Evolutionary conservation across 2,888 invertebrate species (phyloP), one percentile per base, ranked within the genome.

Genomic region (Nemurella pictetii): DNA sequence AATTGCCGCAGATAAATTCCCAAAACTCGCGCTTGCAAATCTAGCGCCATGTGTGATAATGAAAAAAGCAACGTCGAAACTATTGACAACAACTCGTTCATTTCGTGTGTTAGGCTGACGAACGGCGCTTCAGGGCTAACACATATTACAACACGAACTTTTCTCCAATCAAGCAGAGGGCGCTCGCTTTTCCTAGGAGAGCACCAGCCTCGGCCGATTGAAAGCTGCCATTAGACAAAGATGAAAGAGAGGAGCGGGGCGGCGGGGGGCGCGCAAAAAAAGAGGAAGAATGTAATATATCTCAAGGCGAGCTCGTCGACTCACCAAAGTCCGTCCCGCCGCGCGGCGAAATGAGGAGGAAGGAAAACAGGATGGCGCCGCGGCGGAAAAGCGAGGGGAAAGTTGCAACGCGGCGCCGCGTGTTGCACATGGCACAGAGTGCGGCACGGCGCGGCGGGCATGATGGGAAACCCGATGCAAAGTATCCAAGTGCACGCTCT

Each of bases 231-330:
- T 55, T 55, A 55, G 55, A 55, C 9, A 55, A 55, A 55, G 55
- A 55, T 55, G 9, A 32, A 32, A 32, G 32, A 5, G 32, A 32
- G 32, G 32, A 32, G n/a, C n/a, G n/a, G n/a, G n/a, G n/a, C n/a
- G n/a, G n/a, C n/a, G n/a, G n/a, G n/a, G n/a, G n/a, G n/a, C n/a
- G n/a, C n/a, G 12, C 74, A n/a, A 5, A 25, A 12, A 25, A 74
- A n/a, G 77, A 77, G 78, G 20, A 78, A 78, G 28, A 78, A 78
- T 78, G 78, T 78, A 78, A 78, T 78, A 78, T 28, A 78, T 27
- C 15, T 7, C 78, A 7, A 78, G 27, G 27, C 12, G 75, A 20
- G 75, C 1, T 20, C 27, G 4, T 20, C 27, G 4, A 27, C 15
- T 75, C 7, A n/a, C 75, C 73, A 26, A 20, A 75, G 75, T 75